Evolutionary conservation across 2,113 vertebrate species (phyloP), one percentile per base, ranked within the genome.

Genomic region (Papio anubis): DNA sequence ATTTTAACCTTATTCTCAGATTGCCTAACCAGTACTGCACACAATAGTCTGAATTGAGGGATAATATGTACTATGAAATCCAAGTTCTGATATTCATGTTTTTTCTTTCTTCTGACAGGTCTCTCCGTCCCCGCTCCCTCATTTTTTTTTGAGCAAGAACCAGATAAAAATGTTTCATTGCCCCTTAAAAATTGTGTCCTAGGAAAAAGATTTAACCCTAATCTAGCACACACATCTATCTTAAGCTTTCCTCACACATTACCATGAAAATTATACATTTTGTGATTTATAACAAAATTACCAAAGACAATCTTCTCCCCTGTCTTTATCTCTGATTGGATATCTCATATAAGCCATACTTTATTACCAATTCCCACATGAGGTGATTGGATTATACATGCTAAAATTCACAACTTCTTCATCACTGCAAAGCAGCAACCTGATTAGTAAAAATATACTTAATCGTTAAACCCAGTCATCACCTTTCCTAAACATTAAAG

Each of bases 311-410:
- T 72, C 68, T 40, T 78, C 30, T 68, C 90, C 82, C 93, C 92
- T 59, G 35, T 96, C 82, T 96, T 96, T 91, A 84, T 93, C 66
- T 86, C 87, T 96, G 94, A 96, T 96, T 93, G 73, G 83, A 86
- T 93, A 59, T 38, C 85, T 93, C 57, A 72, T 48, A 35, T 38
- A 93, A 96, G 75, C 88, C 72, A 32, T 90, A 23, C 38, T 57
- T 92, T 72, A 93, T 68, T 43, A 45, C 52, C 18, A 81, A 20
- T 64, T 43, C 48, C 23, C 70, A 78, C 88, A 85, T 70, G 64
- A 90, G 59, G 16, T 93, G 92, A 94, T 87, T 90, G 88, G 72
- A 64, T 95, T 92, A 72, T 93, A 70, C 89, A 66, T 70, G 68
- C 68, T 97, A 64, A 93, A 86, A 78, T 84, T 68, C 43, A 93